A percentile compares a stretch with the other conserved stretches of the same genome.
phyloP scores from a whole-genome alignment of 2,888 invertebrate genomes.

The Dolichopus griseipennis region DNA sequence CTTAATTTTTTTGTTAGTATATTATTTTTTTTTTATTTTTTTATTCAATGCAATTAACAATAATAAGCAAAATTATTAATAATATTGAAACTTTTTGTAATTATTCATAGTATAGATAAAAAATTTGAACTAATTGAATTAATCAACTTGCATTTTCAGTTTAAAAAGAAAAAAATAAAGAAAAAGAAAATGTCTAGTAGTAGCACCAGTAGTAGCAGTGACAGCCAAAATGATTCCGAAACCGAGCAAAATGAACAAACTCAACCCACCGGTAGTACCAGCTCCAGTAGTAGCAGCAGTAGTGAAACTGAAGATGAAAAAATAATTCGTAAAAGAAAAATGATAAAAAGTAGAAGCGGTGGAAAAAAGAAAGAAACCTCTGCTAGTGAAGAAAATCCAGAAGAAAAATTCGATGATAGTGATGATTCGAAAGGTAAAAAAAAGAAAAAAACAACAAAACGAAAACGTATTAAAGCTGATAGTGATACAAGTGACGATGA shows the following conservation, averaged over 20 bases:
- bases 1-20: neutral
- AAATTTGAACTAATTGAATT: no score
- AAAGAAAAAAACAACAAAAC: slow-evolving; percentile 21
- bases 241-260: neutral
- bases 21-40: neutral
- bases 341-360: slow-evolving; percentile 26
- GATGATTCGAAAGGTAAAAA: neutral
- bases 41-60: neutral
- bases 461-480: slow-evolving; percentile 29
- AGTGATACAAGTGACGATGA: slow-evolving; percentile 29
- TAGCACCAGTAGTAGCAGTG: neutral
- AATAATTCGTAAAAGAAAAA: slow-evolving; percentile 33
- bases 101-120: no score
- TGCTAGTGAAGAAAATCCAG: slow-evolving; percentile 16
- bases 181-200: neutral
- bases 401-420: neutral
- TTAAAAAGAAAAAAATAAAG: neutral
- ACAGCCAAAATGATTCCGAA: neutral
- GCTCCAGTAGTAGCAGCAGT: slow-evolving; percentile 8
- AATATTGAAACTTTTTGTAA: no score
- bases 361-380: slow-evolving; percentile 31
- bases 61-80: no score
- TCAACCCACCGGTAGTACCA: neutral
- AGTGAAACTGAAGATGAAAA: slow-evolving; percentile 17
- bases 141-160: neutral